phyloP scores from a whole-genome alignment of 2,797 vertebrate genomes.

The Megalops cyprinoides region DNA sequence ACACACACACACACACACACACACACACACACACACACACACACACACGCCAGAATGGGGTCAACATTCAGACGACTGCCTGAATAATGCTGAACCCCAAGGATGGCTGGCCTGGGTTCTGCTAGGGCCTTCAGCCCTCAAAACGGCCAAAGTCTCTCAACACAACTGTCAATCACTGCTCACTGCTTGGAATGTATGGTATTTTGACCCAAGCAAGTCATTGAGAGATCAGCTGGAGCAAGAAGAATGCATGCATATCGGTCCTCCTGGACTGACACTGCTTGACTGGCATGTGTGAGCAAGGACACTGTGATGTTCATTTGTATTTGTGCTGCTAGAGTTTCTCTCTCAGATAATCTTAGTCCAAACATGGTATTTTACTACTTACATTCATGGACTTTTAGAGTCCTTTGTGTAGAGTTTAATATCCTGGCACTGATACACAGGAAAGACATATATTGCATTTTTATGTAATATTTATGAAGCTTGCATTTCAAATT shows the following conservation, averaged over 20 bases:
- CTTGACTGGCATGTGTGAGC: background rate
- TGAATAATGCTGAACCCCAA: background rate
- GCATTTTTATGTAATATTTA: background rate
- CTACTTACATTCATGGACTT: background rate
- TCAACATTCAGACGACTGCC: background rate
- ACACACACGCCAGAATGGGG: background rate
- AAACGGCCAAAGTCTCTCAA: background rate
- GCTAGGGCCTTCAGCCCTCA: background rate
- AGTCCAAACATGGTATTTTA: background rate
- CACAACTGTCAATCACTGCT: background rate
- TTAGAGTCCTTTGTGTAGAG: too few relatives aligned
- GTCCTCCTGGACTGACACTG: background rate
- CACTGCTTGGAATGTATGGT: background rate
- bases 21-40: too few relatives aligned
- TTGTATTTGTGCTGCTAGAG: background rate
- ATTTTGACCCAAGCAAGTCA: background rate
- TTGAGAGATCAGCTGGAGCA: background rate
- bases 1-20: too few relatives aligned
- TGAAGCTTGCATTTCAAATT: too few relatives aligned
- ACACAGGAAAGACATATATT: background rate
- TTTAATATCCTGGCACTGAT: too few relatives aligned
- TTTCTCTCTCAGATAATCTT: background rate
- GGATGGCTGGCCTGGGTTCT: background rate
- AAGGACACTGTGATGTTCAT: background rate
- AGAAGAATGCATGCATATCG: background rate